Evolutionary conservation across 2,113 vertebrate genomes (phyloP).

Genomic region (Corydoras sp.): DNA sequence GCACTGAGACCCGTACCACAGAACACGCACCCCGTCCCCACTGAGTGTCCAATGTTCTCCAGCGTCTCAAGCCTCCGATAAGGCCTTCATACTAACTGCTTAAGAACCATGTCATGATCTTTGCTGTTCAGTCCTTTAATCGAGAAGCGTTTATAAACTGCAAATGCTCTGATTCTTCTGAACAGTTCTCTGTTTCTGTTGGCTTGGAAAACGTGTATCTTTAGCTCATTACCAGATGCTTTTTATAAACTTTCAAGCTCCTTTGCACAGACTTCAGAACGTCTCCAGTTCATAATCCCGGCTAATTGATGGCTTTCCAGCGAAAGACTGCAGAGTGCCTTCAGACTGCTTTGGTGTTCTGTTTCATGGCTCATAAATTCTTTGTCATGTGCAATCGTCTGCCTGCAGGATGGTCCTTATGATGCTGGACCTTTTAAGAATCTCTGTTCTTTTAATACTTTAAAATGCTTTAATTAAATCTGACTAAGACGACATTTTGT

Average conservation of each 20-base stretch:
- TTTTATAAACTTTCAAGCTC: slow-evolving; percentile 5
- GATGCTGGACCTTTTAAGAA: neutral
- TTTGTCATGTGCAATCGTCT: slow-evolving; percentile 34
- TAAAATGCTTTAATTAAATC: too few relatives aligned
- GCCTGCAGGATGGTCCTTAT: slow-evolving; percentile 22
- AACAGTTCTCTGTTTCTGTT: neutral
- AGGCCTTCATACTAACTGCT: too few relatives aligned
- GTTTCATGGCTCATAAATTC: slow-evolving; percentile 34
- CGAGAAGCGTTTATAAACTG: too few relatives aligned
- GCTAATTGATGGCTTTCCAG: slow-evolving; percentile 18
- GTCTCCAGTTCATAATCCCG: slow-evolving; percentile 23
- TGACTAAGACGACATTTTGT: too few relatives aligned
- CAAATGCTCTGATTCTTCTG: too few relatives aligned
- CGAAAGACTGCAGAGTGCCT: slow-evolving; percentile 22
- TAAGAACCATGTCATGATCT: too few relatives aligned
- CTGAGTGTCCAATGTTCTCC: too few relatives aligned
- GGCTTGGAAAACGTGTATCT: slow-evolving; percentile 7
- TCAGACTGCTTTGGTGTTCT: slow-evolving; percentile 13
- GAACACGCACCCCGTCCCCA: too few relatives aligned
- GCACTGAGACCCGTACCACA: too few relatives aligned
- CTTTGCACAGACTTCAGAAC: slow-evolving; percentile 12
- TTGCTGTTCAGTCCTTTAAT: too few relatives aligned
- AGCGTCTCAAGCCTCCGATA: too few relatives aligned
- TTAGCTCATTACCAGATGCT: slow-evolving; percentile 5
- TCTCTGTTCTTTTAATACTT: too few relatives aligned